Percentiles rank a stretch among this genome's conserved stretches.
These are phyloP conservation scores for Microcebus jonahi DNA, from an alignment of 2,113 vertebrate species.

Conservation along the genomic window DNA sequence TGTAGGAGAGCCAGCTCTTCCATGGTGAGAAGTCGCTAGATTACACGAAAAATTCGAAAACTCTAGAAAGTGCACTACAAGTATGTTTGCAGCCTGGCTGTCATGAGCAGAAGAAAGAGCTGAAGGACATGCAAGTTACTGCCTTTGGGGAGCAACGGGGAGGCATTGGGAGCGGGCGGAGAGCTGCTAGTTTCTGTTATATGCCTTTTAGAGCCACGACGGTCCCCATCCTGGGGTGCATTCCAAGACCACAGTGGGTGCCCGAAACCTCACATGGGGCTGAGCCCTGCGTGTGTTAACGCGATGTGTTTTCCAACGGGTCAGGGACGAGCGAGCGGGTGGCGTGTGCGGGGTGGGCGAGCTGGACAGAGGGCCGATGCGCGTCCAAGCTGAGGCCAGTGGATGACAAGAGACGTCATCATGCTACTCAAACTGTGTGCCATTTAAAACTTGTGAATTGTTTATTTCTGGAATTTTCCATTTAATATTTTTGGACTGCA, in stretches of 20 bases:
- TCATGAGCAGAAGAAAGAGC: background rate
- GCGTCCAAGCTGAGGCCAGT: rapidly evolving
- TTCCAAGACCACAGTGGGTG: background rate
- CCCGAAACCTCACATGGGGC: background rate
- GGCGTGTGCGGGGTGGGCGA: background rate
- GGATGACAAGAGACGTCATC: background rate
- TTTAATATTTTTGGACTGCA: background rate
- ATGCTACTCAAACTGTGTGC: background rate
- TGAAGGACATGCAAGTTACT: background rate
- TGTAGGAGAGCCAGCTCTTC: background rate
- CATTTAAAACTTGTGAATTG: background rate
- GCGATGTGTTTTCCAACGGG: background rate
- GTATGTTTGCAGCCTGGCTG: background rate
- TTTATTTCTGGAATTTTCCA: background rate
- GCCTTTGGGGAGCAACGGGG: background rate
- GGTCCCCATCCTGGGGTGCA: too few relatives aligned
- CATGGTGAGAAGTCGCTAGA: background rate
- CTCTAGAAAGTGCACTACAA: background rate
- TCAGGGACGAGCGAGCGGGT: background rate
- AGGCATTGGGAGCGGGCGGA: background rate
- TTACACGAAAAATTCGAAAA: background rate
- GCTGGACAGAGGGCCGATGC: background rate
- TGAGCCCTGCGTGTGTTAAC: background rate
- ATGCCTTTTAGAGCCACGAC: background rate
- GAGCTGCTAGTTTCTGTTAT: background rate